phyloP scores from a whole-genome alignment of 2,113 vertebrate genomes.

The Marmota monax region DNA sequence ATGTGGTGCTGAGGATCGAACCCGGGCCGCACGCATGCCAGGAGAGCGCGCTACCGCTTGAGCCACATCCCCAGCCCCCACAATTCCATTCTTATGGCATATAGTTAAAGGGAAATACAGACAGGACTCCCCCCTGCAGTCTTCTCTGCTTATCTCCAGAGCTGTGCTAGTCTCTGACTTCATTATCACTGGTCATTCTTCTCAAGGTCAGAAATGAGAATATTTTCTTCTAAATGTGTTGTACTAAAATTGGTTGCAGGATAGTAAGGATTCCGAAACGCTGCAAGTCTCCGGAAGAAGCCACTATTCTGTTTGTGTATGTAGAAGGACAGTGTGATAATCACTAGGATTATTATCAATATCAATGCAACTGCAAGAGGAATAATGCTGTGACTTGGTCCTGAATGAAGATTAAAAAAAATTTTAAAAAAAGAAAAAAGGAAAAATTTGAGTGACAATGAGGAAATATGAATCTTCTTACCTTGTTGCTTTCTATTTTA shows the following conservation, averaged over 20 bases:
- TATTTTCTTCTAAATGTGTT: conserved; percentile 91
- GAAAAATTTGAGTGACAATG: conserved; percentile 3
- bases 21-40: too few relatives aligned
- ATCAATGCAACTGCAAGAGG: conserved; percentile 87
- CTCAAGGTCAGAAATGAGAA: conserved; percentile 94
- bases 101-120: conserved; percentile 5
- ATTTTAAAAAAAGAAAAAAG: neutral
- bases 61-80: too few relatives aligned
- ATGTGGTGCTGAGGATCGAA: too few relatives aligned
- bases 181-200: conserved; percentile 86
- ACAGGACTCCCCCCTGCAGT: neutral
- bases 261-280: conserved; percentile 88
- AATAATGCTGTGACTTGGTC: conserved; percentile 85
- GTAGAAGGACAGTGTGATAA: conserved; percentile 88
- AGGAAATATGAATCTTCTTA: neutral
- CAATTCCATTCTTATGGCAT: neutral
- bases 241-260: conserved; percentile 87
- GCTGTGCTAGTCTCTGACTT: neutral
- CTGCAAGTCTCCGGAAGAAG: conserved; percentile 85
- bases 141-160: neutral
- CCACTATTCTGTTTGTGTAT: conserved; percentile 88
- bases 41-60: too few relatives aligned
- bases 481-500: neutral
- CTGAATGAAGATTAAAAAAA: conserved; percentile 86
- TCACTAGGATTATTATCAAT: conserved; percentile 87